phyloP scores from a whole-genome alignment of 2,888 invertebrate genomes.

The Tachina fera region DNA sequence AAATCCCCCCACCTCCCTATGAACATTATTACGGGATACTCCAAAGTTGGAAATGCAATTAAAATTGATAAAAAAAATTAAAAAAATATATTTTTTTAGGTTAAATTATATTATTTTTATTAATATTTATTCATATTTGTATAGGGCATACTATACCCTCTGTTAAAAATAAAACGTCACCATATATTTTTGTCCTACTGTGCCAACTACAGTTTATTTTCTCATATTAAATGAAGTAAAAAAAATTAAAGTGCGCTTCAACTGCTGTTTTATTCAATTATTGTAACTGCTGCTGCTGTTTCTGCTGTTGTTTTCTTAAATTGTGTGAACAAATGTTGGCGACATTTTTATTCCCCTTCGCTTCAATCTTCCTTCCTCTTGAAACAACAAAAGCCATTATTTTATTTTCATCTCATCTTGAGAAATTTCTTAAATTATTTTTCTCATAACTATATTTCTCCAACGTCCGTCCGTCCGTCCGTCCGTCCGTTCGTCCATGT shows the following conservation, averaged over 20 bases:
- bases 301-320: conserved; percentile 52
- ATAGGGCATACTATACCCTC: no score
- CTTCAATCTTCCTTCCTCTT: background rate
- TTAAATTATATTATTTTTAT: no score
- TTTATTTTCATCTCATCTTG: conserved; percentile 11
- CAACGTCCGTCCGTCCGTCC: background rate
- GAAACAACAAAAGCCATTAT: conserved; percentile 44
- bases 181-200: no score
- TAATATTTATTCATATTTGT: no score
- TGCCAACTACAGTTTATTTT: background rate
- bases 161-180: no score
- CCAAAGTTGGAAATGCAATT: no score
- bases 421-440: background rate
- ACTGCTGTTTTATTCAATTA: conserved; percentile 44
- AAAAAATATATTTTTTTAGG: no score
- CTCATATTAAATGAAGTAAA: background rate
- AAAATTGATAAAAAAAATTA: no score
- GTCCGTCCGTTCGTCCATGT: background rate
- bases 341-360: conserved; percentile 45
- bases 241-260: conserved; percentile 23
- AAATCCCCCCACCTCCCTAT: no score
- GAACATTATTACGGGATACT: no score
- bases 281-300: background rate
- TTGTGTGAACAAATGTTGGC: conserved; percentile 51
- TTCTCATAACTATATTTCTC: conserved; percentile 24